Base-by-base conservation (phyloP, 1,140 invertebrate species). In the Frieseomelitta varia region DNA sequence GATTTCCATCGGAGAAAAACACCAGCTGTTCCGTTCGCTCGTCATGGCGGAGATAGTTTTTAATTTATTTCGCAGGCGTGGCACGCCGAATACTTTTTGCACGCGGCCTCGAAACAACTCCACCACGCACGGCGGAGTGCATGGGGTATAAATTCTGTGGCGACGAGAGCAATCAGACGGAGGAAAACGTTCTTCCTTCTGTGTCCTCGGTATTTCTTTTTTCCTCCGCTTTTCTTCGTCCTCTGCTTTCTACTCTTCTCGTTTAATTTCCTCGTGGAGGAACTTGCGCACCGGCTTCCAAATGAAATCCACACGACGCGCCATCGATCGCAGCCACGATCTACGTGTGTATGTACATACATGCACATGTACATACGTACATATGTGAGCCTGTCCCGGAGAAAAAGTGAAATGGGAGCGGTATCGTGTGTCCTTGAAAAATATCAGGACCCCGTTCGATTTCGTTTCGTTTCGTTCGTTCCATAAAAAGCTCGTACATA, bases 371-470 rank as follows among this genome's bases (percentile, higher is more conserved):
- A 47, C 39, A 47, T 47, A 47, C 39, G 8, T 47, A 47, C 39
- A 47, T 47, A 47, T 47, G 39, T 47, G 39, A 47, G 39, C 39
- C 6, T 79, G 39, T 39, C 24, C 71, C 21, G 27, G 15, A 72
- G 51, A 1, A 47, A 34, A 34, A 21, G 21, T 21, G 56, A 61
- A 34, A 51, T 12, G 21, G 6, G 24, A 39, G 19, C 63, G 58
- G 27, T 69, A 56, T 72, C 75, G 58, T 12, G 8, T 79, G 47
- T 67, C 67, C 61, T 73, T 63, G 77, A 58, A 65, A 61, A 84
- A 72, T 47, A 76, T 79, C 56, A 47, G 34, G n/a, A 17, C 15
- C 15, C 4, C 55, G 34, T 30, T 24, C 69, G 65, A 27, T 71
- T 55, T 53, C 61, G 34, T 55, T 55, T 53, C 61, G 34, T 55